Conservation (phyloP, 2,113 vertebrate species). For the Psettodes erumei region DNA sequence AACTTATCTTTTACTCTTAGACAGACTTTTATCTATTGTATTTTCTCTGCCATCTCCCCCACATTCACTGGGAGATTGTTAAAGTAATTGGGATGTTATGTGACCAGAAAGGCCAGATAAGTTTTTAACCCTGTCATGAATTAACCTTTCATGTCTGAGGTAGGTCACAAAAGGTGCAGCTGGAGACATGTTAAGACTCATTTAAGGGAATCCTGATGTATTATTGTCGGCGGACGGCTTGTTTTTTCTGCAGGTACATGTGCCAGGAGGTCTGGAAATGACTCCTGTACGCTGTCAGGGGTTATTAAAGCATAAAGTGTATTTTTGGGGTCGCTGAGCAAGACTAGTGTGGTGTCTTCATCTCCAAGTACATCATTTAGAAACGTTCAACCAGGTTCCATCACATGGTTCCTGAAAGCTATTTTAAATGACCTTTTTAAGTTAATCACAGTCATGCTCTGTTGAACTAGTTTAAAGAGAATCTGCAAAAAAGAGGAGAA, state of each 20-base stretch:
- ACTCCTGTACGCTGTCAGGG: conserved; percentile 65
- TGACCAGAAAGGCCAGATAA: conserved; percentile 77
- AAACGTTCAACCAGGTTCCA: conserved; percentile 75
- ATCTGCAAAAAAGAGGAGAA: conserved; percentile 7
- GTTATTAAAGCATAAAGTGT: conserved; percentile 76
- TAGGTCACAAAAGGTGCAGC: conserved; percentile 69
- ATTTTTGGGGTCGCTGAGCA: conserved; percentile 72
- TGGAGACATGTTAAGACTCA: conserved; percentile 75
- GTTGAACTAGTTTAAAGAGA: conserved; percentile 62
- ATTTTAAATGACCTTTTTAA: conserved; percentile 79
- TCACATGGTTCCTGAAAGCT: conserved; percentile 65
- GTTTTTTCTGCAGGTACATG: conserved; percentile 73
- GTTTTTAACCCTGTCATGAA: conserved; percentile 82
- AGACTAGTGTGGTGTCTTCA: conserved; percentile 50
- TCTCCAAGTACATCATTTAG: conserved; percentile 71
- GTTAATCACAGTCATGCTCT: conserved; percentile 70
- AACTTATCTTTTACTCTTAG: conserved; percentile 94
- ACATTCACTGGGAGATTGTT: conserved; percentile 80
- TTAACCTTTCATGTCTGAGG: conserved; percentile 73
- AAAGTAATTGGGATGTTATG: conserved; percentile 94
- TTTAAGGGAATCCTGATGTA: conserved; percentile 69
- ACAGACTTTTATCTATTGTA: conserved; percentile 95
- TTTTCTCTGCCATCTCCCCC: conserved; percentile 76
- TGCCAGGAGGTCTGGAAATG: conserved; percentile 56
- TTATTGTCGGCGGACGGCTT: conserved; percentile 33